Base-by-base conservation (phyloP, 2,888 invertebrate genomes). In the Blastobasis adustella region DNA sequence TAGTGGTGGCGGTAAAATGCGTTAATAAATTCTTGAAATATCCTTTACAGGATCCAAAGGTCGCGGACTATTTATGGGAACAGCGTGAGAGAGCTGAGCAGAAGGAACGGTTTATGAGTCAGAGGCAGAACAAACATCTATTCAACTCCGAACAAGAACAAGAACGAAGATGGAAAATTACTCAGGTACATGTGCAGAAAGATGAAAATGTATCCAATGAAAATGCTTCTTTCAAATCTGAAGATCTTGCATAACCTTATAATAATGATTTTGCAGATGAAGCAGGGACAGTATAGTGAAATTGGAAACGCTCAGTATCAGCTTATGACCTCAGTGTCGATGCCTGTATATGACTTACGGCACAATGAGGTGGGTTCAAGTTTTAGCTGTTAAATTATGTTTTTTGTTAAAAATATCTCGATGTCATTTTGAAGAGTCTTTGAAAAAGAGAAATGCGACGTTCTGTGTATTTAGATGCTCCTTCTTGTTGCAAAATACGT, bases 1-100 rank as follows among this genome's bases (percentile, higher is more conserved):
- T n/a, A 23, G 23, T 23, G 23, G 23, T 23, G 23, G 23, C 1
- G 23, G 23, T 23, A 23, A n/a, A 23, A 23, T 23, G 23, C 23
- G 23, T 23, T 23, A 23, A 23, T 23, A 23, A 23, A 23, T 23
- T 2, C n/a, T 2, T 23, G 23, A 44, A 49, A 44, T 49, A 5
- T 8, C 1, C 39, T 47, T 37, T 50, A 9, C 58, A 93, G 93
- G 96, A 97, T 84, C 95, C 96, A 1, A 96, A 96, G 85, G 92
- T 97, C 76, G 96, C 96, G 9, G 96, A 97, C 67, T 96, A 95
- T 91, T 82, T 95, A 44, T 97, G 97, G 97, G 95, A 96, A 61
- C 92, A 93, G 64, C 91, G 94, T 42, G 95, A 96, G 71, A 91
- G 94, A 65, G 92, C 93, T 39, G 93, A 94, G 59, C 97, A 97